Evolutionary conservation across 2,113 vertebrate species (phyloP).

Genomic region (Callorhinus ursinus): DNA sequence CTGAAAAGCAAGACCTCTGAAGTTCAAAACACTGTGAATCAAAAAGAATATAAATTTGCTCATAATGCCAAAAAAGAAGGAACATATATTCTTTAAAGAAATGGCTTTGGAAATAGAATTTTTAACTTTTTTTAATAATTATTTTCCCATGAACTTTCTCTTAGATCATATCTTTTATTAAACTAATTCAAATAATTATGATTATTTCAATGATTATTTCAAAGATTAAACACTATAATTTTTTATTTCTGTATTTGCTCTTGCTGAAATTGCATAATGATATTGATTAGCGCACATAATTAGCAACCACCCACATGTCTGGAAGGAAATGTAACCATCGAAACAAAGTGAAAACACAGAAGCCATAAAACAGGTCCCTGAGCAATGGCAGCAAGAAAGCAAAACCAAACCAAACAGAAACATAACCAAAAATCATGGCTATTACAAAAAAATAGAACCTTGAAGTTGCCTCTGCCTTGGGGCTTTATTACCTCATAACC

Average conservation of each 20-base stretch:
- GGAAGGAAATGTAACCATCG: neutral
- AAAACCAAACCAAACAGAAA: constrained; percentile 11
- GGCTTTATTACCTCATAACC: neutral
- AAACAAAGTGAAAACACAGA: constrained; percentile 7
- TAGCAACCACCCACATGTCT: neutral
- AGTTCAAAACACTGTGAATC: constrained; percentile 41
- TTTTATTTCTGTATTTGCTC: constrained; percentile 5
- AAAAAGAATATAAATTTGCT: constrained; percentile 20
- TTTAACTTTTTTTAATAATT: constrained; percentile 14
- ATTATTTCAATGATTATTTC: constrained; percentile 36
- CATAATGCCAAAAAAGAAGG: constrained; percentile 14
- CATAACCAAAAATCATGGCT: neutral
- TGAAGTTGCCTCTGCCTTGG: neutral
- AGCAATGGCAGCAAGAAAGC: neutral
- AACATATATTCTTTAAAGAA: neutral
- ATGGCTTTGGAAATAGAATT: constrained; percentile 44
- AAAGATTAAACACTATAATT: neutral
- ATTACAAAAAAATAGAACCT: neutral
- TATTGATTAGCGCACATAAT: neutral
- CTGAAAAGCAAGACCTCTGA: constrained; percentile 42
- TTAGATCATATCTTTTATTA: constrained; percentile 35
- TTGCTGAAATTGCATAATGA: neutral
- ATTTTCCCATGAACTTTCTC: neutral
- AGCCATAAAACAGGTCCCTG: neutral
- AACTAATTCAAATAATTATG: neutral